Evolutionary conservation across 2,797 vertebrate species (phyloP), one percentile per base, ranked within the genome.

Genomic region (Tauraco hartlaubi): DNA sequence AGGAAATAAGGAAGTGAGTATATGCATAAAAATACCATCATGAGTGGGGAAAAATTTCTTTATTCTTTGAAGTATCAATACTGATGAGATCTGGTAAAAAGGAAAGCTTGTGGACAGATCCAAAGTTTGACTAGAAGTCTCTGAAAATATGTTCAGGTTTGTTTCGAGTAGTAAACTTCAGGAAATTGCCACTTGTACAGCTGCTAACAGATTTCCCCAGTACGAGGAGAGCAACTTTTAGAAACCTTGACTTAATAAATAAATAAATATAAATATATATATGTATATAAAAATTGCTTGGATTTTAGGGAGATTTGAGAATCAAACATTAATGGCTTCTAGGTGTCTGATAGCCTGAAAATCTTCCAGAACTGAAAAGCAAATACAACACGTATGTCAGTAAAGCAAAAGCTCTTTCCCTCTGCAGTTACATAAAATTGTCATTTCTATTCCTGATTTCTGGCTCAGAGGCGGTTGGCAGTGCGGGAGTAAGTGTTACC

Each of bases 311-410:
- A 73, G 21, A 55, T 35, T 49, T 35, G 26, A 59, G 90, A 85
- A 63, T 35, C n/a, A 46, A n/a, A 41, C 1, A 0, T 92, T 31
- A 26, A 72, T 84, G 37, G 31, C 15, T 52, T 67, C 12, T 52
- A 28, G 7, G 9, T 88, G 12, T 54, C 44, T 66, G 33, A 28
- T 52, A 76, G 25, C 14, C 37, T 5, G 4, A 81, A 37, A 86
- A 22, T 77, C 7, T 88, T 86, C 7, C 6, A 71, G 41, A 6
- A 17, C 35, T 85, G 56, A 46, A 62, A 88, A 91, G 23, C 48
- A 81, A 85, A n/a, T 62, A 22, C 11, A 20, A 2, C 0, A 0
- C 20, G 6, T 71, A 20, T 14, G 7, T 73, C 21, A 39, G 31
- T 73, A 67, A 72, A 76, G 29, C 28, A 49, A 56, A 15, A 43